These are phyloP conservation scores for Euphonia xanthogaster DNA, from an alignment of 2,797 vertebrate genomes.

Conservation along the genomic window DNA sequence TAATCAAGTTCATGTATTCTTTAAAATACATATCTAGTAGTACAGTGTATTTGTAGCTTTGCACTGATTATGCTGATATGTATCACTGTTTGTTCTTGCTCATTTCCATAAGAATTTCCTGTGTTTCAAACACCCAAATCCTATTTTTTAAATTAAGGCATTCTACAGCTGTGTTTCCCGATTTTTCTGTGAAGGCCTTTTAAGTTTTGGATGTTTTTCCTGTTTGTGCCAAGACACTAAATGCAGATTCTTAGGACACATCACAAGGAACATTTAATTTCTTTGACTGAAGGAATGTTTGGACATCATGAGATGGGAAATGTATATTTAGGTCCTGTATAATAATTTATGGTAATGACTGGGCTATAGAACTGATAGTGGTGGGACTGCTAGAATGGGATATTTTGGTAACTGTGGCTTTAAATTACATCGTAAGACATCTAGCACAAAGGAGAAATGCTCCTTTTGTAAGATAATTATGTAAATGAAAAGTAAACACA, in stretches of 20 bases:
- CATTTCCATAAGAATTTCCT: slow-evolving; percentile 20
- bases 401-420: slow-evolving; percentile 5
- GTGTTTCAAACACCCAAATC: background rate
- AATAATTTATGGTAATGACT: slow-evolving; percentile 18
- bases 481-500: slow-evolving; percentile 34
- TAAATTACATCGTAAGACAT: background rate
- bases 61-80: background rate
- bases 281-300: background rate
- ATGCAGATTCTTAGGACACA: background rate
- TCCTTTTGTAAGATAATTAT: slow-evolving; percentile 29
- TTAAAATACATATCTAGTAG: background rate
- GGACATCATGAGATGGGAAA: background rate
- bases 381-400: background rate
- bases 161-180: background rate
- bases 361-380: background rate
- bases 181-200: background rate
- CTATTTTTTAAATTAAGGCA: background rate
- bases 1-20: background rate
- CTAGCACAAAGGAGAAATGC: background rate
- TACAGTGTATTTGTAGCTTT: background rate
- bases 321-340: slow-evolving; percentile 17
- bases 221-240: background rate
- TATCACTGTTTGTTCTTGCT: background rate
- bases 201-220: background rate
- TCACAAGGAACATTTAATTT: background rate